A percentile compares a stretch with the other conserved stretches of the same genome.
These are phyloP conservation scores for Atrina japonica DNA, from an alignment of 2,888 invertebrate genomes.

Conservation along the genomic window DNA sequence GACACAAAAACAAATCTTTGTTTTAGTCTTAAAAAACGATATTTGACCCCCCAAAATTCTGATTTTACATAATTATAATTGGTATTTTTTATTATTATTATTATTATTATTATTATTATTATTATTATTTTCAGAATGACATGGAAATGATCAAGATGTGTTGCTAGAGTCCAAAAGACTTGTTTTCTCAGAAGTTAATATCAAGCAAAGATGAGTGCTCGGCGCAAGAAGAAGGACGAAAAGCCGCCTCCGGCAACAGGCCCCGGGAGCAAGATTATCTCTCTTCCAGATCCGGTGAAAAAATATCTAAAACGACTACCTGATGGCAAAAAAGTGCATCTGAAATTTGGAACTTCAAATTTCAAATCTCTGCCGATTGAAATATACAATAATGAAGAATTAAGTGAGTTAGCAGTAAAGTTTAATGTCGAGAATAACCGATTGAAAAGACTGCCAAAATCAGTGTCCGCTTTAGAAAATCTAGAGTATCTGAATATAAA, in stretches of 20 bases:
- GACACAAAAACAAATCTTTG: too few relatives aligned
- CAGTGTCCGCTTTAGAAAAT: constrained; percentile 68
- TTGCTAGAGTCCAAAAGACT: not conserved
- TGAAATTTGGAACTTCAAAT: constrained; percentile 71
- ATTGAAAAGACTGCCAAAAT: constrained; percentile 75
- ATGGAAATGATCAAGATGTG: not conserved
- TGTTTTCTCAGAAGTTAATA: not conserved
- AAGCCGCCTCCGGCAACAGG: constrained; percentile 79
- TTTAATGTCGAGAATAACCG: constrained; percentile 78
- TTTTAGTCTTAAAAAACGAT: too few relatives aligned
- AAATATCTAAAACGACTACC: constrained; percentile 69
- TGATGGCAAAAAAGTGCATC: constrained; percentile 66
- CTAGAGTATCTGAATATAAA: constrained; percentile 71
- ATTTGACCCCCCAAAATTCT: too few relatives aligned
- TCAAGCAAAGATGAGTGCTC: constrained; percentile 53
- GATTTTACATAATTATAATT: too few relatives aligned
- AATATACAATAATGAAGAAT: constrained; percentile 78
- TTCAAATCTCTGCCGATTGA: constrained; percentile 76
- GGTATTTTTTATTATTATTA: too few relatives aligned
- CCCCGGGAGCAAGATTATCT: constrained; percentile 78
- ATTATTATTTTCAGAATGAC: constrained; percentile 2
- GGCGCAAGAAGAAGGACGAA: constrained; percentile 76
- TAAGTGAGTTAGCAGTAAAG: constrained; percentile 67
- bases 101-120: too few relatives aligned
- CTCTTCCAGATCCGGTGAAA: constrained; percentile 75